These are phyloP conservation scores for Oreohelix idahoensis DNA, from an alignment of 1,140 invertebrate species.

Conservation along the genomic window DNA sequence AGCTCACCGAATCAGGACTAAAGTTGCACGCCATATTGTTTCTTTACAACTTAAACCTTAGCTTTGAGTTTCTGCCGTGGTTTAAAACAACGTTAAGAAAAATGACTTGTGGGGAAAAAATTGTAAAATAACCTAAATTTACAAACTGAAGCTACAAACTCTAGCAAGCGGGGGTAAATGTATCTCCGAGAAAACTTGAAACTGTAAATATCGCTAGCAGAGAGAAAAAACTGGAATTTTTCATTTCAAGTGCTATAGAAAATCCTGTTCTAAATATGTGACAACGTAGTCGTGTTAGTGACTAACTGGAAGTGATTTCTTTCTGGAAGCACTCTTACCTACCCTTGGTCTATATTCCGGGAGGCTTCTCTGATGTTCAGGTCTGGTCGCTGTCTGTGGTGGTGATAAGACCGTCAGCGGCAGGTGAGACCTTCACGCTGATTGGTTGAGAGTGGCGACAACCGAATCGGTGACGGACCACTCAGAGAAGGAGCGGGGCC, in stretches of 20 bases:
- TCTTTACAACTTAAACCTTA: too few species aligned
- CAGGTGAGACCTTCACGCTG: neutral
- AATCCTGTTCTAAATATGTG: neutral
- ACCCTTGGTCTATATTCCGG: neutral
- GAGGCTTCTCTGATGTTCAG: neutral
- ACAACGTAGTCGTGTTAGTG: neutral
- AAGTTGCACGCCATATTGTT: too few species aligned
- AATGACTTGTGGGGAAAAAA: too few species aligned
- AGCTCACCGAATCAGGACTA: too few species aligned
- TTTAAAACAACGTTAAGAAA: too few species aligned
- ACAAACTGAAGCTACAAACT: too few species aligned
- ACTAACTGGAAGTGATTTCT: neutral
- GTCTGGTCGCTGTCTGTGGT: neutral
- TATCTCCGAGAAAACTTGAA: too few species aligned
- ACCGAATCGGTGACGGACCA: slow-evolving; percentile 2
- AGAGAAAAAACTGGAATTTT: neutral
- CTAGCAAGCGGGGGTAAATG: too few species aligned
- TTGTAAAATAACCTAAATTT: too few species aligned
- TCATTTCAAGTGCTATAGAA: neutral
- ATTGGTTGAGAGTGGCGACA: neutral
- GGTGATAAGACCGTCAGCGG: neutral
- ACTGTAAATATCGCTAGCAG: neutral
- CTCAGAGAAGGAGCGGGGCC: neutral
- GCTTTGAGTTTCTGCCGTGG: too few species aligned
- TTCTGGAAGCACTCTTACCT: neutral